Evolutionary conservation across 2,888 invertebrate genomes (phyloP).

Genomic region (Ceratothoa steindachneri): DNA sequence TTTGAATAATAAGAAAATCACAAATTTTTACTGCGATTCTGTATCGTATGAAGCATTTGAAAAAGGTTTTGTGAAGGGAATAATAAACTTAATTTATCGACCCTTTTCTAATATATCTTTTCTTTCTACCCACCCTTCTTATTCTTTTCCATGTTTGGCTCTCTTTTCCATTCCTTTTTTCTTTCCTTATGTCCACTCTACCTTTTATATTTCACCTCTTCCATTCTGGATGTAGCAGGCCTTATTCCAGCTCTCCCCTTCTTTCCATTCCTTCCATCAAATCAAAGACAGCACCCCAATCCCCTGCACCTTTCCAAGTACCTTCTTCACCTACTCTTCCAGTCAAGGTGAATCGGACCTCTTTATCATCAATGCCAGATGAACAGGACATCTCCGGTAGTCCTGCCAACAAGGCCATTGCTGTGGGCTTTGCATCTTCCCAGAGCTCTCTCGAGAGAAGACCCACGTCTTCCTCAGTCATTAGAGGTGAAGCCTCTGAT

Average conservation of each 20-base stretch:
- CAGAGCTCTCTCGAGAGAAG: slow-evolving; percentile 9
- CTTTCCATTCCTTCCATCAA: slow-evolving; percentile 36
- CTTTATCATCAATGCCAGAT: neutral
- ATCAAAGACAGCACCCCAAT: slow-evolving; percentile 44
- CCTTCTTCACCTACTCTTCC: neutral
- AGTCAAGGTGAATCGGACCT: neutral
- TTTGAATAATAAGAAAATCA: too few relatives aligned
- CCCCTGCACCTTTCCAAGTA: slow-evolving; percentile 14
- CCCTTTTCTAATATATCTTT: too few relatives aligned
- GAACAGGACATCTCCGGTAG: neutral
- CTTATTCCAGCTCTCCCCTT: slow-evolving; percentile 25
- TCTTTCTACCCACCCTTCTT: neutral
- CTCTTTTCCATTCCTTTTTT: neutral
- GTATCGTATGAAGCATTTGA: too few relatives aligned
- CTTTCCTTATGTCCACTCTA: neutral
- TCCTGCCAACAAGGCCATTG: slow-evolving; percentile 9
- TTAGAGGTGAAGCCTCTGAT: neutral
- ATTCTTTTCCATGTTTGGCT: neutral
- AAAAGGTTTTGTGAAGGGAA: too few relatives aligned
- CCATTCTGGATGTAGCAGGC: neutral
- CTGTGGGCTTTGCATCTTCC: slow-evolving; percentile 10
- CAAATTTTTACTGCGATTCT: too few relatives aligned
- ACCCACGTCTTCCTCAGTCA: neutral
- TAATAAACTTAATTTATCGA: too few relatives aligned
- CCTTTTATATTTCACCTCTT: neutral